Evolutionary conservation across 2,113 vertebrate species (phyloP).

Genomic region (Sturnus vulgaris): DNA sequence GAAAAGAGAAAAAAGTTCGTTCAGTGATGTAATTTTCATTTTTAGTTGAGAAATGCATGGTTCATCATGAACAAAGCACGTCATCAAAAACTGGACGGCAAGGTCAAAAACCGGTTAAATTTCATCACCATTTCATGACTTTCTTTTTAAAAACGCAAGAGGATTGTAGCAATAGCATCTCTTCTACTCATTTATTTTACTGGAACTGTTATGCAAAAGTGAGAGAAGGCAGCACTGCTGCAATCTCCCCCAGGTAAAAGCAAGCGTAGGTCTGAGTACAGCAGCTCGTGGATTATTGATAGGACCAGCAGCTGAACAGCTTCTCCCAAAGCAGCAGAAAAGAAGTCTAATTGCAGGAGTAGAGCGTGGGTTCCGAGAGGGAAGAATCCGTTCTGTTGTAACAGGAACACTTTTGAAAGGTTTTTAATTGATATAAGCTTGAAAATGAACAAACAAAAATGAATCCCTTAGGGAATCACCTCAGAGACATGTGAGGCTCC

Average conservation of each 20-base stretch:
- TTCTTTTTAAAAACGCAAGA: background rate
- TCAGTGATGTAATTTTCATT: background rate
- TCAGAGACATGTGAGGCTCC: background rate
- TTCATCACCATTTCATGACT: background rate
- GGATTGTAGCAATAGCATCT: background rate
- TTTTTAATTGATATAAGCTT: background rate
- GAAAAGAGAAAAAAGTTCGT: background rate
- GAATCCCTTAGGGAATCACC: background rate
- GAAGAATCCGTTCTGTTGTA: background rate
- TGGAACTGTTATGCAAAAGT: background rate
- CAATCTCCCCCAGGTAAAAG: background rate
- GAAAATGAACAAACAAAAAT: background rate
- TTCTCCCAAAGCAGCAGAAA: slow-evolving; percentile 9
- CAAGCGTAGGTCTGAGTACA: background rate
- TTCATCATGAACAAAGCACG: background rate
- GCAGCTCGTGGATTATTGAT: slow-evolving; percentile 41
- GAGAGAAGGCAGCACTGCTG: background rate
- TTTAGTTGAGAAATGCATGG: background rate
- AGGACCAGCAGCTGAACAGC: background rate
- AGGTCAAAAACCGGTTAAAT: background rate
- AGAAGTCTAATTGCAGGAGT: background rate
- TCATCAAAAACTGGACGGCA: background rate
- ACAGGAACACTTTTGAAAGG: background rate
- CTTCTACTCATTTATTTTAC: background rate
- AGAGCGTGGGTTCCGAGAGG: background rate